Evolutionary conservation across 2,113 vertebrate species (phyloP).

Genomic region (Paradisaea rubra): DNA sequence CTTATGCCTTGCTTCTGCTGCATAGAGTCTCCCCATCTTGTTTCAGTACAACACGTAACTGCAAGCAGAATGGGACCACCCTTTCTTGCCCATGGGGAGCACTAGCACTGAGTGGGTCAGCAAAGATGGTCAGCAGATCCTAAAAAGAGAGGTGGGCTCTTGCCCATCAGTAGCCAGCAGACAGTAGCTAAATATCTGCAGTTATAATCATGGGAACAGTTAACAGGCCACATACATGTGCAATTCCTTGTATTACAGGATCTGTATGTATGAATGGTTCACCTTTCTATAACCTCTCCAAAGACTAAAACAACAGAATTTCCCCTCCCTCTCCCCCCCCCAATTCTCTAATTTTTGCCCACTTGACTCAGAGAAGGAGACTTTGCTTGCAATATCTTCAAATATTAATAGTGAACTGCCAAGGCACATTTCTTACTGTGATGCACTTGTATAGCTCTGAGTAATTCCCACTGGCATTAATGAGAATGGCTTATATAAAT

Average conservation of each 20-base stretch:
- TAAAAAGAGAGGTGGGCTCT: neutral
- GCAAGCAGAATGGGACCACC: neutral
- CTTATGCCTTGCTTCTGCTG: neutral
- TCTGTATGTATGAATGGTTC: neutral
- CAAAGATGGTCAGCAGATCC: neutral
- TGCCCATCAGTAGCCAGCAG: neutral
- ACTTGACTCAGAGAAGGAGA: neutral
- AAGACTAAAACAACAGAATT: neutral
- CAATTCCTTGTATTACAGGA: neutral
- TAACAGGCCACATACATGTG: neutral
- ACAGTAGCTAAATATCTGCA: neutral
- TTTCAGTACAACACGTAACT: neutral
- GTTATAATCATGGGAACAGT: neutral
- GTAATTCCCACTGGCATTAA: conserved; percentile 40
- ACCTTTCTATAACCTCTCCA: neutral
- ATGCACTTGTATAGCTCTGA: conserved; percentile 11
- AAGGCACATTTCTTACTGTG: conserved; percentile 18
- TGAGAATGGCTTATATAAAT: conserved; percentile 30
- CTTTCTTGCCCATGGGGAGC: neutral
- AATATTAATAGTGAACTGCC: conserved; percentile 41
- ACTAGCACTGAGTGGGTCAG: neutral
- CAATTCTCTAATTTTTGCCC: neutral
- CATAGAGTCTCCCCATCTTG: neutral
- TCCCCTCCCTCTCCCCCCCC: fast-evolving
- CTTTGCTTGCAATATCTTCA: neutral